Percentiles rank a stretch among this genome's conserved stretches.
Evolutionary conservation across 2,113 vertebrate genomes (phyloP).

Genomic region (Ivindomyrus marchei): DNA sequence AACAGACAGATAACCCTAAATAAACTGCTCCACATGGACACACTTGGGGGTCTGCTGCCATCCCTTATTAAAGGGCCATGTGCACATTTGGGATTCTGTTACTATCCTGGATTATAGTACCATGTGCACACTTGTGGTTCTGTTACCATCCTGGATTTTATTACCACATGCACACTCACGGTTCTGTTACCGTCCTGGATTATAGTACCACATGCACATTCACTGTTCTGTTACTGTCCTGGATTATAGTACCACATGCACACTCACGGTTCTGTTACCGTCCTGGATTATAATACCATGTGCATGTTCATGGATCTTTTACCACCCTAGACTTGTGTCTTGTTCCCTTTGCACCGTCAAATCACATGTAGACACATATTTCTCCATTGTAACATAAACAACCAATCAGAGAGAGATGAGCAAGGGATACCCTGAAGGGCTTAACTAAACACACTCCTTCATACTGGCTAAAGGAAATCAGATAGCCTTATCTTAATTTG

Average conservation of each 20-base stretch:
- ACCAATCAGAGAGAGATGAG: background rate
- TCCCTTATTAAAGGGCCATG: too few relatives aligned
- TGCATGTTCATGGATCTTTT: background rate
- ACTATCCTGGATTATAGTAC: background rate
- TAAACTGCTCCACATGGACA: background rate
- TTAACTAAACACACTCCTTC: background rate
- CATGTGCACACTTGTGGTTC: background rate
- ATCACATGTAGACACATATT: background rate
- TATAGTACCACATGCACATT: background rate
- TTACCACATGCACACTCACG: background rate
- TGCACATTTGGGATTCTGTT: background rate
- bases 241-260: background rate
- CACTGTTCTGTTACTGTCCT: background rate
- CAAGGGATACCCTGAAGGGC: background rate
- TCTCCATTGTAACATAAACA: background rate
- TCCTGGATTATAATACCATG: background rate
- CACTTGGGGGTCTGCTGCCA: background rate
- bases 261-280: background rate
- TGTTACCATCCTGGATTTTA: background rate
- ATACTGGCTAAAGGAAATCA: background rate
- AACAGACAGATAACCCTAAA: constrained; percentile 11
- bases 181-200: background rate
- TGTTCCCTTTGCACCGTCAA: background rate
- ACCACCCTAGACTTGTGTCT: background rate
- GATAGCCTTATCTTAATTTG: background rate